phyloP scores from a whole-genome alignment of 2,888 invertebrate genomes.

The Platycheirus rosarum region DNA sequence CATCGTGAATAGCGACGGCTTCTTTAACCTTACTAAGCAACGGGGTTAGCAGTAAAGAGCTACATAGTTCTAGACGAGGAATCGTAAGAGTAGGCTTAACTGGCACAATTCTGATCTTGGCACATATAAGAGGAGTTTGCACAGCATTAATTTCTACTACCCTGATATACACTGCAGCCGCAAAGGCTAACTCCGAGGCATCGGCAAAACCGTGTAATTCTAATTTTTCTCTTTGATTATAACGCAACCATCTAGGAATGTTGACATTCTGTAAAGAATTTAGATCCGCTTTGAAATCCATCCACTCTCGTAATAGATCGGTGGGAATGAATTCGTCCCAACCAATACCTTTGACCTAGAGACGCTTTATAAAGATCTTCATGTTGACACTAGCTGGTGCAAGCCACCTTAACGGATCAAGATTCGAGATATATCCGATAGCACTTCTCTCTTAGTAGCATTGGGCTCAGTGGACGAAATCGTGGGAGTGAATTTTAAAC shows the following conservation, averaged over 20 bases:
- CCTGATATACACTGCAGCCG: constrained; percentile 31
- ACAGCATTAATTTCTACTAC: constrained; percentile 11
- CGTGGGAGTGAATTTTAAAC: constrained; percentile 24
- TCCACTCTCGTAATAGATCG: constrained; percentile 15
- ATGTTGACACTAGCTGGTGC: constrained; percentile 24
- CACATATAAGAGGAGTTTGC: constrained; percentile 35
- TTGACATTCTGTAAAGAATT: not conserved
- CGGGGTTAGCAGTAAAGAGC: constrained; percentile 34
- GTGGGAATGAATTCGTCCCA: constrained; percentile 31
- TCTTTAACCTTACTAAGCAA: constrained; percentile 40
- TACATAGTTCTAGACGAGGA: constrained; percentile 46
- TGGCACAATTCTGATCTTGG: constrained; percentile 32
- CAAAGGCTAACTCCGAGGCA: constrained; percentile 37
- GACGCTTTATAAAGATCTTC: constrained; percentile 31
- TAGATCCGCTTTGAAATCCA: constrained; percentile 17
- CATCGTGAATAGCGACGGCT: constrained; percentile 8
- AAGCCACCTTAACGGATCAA: constrained; percentile 36
- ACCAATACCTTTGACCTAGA: constrained; percentile 17
- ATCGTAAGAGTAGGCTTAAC: constrained; percentile 37
- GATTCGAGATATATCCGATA: constrained; percentile 32
- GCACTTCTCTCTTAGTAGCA: constrained; percentile 30
- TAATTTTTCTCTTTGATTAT: not conserved
- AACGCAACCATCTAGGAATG: constrained; percentile 17
- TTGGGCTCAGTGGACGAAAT: not conserved
- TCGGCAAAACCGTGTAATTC: constrained; percentile 45